Evolutionary conservation across 1,140 invertebrate genomes (phyloP).

Genomic region (Panonychus citri): DNA sequence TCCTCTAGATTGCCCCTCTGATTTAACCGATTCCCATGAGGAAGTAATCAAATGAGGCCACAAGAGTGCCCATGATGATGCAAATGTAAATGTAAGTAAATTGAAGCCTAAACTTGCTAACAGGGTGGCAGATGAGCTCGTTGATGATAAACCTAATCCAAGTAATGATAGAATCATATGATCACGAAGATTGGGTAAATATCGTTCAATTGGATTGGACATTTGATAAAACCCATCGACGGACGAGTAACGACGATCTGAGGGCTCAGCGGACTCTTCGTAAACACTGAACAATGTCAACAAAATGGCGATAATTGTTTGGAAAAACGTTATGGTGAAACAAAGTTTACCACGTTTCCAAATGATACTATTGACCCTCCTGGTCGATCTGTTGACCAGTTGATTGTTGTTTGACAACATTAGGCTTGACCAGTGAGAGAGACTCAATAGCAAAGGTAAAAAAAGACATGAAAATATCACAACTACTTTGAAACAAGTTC

Average conservation of each 20-base stretch:
- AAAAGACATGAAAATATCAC: too few relatives aligned
- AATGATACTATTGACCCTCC: neutral
- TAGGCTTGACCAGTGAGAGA: too few relatives aligned
- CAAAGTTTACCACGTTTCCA: neutral
- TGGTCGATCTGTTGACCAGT: too few relatives aligned
- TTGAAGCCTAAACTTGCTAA: neutral
- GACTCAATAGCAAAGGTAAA: too few relatives aligned
- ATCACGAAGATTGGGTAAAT: neutral
- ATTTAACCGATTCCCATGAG: too few relatives aligned
- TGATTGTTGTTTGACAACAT: too few relatives aligned
- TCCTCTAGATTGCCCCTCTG: too few relatives aligned
- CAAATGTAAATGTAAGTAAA: neutral
- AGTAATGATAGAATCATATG: neutral
- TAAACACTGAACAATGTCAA: neutral
- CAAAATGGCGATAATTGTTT: neutral
- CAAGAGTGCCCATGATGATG: neutral
- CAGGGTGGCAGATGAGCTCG: neutral
- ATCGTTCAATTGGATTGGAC: neutral
- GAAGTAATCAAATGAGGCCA: neutral
- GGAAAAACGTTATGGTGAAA: neutral
- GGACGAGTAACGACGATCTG: neutral
- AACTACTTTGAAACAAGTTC: too few relatives aligned
- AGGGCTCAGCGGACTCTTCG: neutral
- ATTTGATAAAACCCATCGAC: neutral
- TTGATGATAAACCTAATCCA: neutral